These are phyloP conservation scores for Hippasteria phrygiana DNA, from an alignment of 53 echinoderm and acorn worm species.

Conservation along the genomic window DNA sequence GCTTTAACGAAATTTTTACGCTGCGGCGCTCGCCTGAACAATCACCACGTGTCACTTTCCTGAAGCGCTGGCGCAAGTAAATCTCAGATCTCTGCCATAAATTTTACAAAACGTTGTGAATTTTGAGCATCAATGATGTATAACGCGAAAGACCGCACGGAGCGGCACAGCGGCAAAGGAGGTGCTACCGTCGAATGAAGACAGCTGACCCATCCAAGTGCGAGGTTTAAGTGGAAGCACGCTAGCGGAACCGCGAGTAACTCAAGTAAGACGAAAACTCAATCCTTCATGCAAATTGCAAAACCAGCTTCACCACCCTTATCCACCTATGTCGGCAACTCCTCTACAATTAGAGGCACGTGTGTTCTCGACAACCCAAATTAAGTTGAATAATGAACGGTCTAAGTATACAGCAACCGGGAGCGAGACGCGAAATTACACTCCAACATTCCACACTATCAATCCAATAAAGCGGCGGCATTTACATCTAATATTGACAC, in stretches of 20 bases:
- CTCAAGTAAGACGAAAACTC: slow-evolving; percentile 7
- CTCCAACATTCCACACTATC: slow-evolving; percentile 18
- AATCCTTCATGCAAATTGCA: slow-evolving; percentile 41
- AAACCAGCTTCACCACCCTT: slow-evolving; percentile 16
- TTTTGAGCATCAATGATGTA: slow-evolving; percentile 52
- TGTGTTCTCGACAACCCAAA: slow-evolving; percentile 37
- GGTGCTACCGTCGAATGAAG: slow-evolving; percentile 50
- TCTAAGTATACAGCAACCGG: slow-evolving; percentile 5
- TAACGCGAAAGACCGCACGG: slow-evolving; percentile 8
- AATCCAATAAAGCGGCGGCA: not conserved
- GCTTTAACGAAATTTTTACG: slow-evolving; percentile 14
- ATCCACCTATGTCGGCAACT: slow-evolving; percentile 25
- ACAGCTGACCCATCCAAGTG: slow-evolving; percentile 57
- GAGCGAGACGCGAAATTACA: slow-evolving; percentile 19
- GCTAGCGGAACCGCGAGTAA: slow-evolving; percentile 35
- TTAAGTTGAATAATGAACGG: slow-evolving; percentile 54
- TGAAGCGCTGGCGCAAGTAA: slow-evolving; percentile 15
- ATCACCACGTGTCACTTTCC: slow-evolving; percentile 15
- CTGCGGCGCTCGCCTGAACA: slow-evolving; percentile 18
- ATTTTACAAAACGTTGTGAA: slow-evolving; percentile 56
- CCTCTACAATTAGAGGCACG: slow-evolving; percentile 57
- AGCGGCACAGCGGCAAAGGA: slow-evolving; percentile 25
- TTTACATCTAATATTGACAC: slow-evolving; percentile 18
- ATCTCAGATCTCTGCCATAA: slow-evolving; percentile 37
- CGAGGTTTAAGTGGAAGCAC: slow-evolving; percentile 47